Evolutionary conservation across 2,797 vertebrate species (phyloP).

Genomic region (Enteromius afrohamiltoni): DNA sequence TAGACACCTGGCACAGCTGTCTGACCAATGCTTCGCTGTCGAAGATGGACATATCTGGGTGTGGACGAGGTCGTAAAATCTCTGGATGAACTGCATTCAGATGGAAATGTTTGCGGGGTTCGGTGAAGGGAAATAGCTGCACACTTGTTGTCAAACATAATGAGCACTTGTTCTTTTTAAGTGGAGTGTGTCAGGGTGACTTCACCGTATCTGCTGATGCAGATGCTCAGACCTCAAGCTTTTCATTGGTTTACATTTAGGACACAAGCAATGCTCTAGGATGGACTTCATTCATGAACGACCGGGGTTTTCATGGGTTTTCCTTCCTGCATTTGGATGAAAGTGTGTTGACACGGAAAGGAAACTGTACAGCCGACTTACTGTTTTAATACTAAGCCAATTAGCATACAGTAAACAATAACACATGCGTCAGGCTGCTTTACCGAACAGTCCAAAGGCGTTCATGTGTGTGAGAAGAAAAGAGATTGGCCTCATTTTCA

Average conservation of each 20-base stretch:
- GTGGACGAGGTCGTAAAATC: conserved; percentile 33
- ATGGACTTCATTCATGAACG: background rate
- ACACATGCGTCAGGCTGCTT: background rate
- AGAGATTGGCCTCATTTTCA: conserved; percentile 66
- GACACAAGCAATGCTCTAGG: background rate
- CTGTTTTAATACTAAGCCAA: background rate
- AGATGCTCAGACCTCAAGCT: background rate
- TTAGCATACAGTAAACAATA: no score
- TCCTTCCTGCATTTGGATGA: background rate
- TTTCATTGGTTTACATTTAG: background rate
- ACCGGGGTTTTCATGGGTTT: background rate
- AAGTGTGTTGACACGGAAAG: background rate
- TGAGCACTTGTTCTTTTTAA: background rate
- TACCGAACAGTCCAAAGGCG: no score
- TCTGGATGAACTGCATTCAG: background rate
- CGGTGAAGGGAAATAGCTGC: conserved; percentile 5
- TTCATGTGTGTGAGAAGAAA: conserved; percentile 63
- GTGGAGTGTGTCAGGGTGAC: background rate
- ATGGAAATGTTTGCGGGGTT: conserved; percentile 24
- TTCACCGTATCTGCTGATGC: conserved; percentile 60
- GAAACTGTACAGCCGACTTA: background rate
- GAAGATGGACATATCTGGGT: conserved; percentile 37
- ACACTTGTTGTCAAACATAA: conserved; percentile 27
- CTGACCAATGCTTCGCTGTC: background rate
- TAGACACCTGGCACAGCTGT: background rate